These are phyloP conservation scores for Jordanella pulchra DNA, from an alignment of 2,797 vertebrate genomes.

Conservation along the genomic window DNA sequence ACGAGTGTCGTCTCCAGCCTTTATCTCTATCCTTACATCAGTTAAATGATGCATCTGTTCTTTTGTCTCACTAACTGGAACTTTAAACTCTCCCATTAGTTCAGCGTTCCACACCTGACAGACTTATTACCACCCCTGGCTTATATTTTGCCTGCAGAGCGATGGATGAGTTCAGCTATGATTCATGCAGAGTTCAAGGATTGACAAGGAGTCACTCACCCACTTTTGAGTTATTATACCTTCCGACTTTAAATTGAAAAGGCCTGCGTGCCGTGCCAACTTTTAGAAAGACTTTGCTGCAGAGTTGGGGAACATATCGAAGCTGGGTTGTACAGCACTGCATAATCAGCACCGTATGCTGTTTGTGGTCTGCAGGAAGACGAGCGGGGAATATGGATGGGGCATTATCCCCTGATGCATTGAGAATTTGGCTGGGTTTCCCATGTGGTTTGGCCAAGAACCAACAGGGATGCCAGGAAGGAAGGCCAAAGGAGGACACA, in stretches of 20 bases:
- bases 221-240: constrained; percentile 4
- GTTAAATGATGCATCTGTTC: constrained; percentile 28
- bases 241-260: constrained; percentile 9
- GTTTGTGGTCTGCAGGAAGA: constrained; percentile 39
- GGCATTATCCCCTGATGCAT: constrained; percentile 38
- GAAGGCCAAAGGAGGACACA: constrained; percentile 15
- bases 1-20: constrained; percentile 15
- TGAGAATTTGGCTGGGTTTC: constrained; percentile 34
- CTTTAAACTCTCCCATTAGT: constrained; percentile 19
- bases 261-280: not conserved
- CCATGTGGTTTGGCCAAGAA: constrained; percentile 35
- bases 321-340: constrained; percentile 33
- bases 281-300: constrained; percentile 9
- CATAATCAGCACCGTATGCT: constrained; percentile 58
- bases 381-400: constrained; percentile 46
- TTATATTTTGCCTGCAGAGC: constrained; percentile 1
- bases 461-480: constrained; percentile 34
- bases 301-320: constrained; percentile 16
- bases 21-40: constrained; percentile 17
- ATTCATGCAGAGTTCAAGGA: constrained; percentile 17
- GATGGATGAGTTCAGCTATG: constrained; percentile 12
- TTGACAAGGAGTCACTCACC: constrained; percentile 2
- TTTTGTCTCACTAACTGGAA: constrained; percentile 16
- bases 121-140: constrained; percentile 7
- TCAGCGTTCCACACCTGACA: constrained; percentile 21